Base-by-base conservation (phyloP, 1,140 invertebrate genomes). In the Phortica variegata region DNA sequence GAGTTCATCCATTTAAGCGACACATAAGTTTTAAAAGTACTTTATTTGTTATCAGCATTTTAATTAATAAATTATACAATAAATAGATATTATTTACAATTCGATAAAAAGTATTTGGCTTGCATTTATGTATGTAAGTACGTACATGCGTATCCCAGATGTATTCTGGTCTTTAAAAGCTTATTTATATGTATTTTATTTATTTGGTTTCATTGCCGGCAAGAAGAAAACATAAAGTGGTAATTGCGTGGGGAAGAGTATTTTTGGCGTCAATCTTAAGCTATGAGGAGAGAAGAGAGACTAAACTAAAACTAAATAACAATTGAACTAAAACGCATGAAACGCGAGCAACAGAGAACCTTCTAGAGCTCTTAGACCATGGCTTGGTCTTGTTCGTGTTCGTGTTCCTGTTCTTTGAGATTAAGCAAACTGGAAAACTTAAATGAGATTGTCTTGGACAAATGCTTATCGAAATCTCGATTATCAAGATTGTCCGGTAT, bases 391-490 rank as follows among this genome's bases (percentile, higher is more conserved):
- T 49, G 48, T 10, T 13, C 19, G 13, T 2, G 3, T 0, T 45
- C 10, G 8, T 48, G 34, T 16, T 69, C 60, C 15, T 58, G 49
- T 18, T 76, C 71, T 33, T 74, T 74, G 16, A 76, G 56, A 61
- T 76, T 76, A 3, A 76, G 43, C 39, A 74, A 43, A 44, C 69
- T 76, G 36, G 73, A 76, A 47, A 76, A 76, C 10, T 69, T 57
- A 54, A 76, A 76, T 17, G 73, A 71, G 32, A 76, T 76, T 16
- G 66, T 71, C 43, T 76, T 76, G 26, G 71, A 72, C 3, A 75
- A 18, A 50, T 75, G 70, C 43, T 75, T 75, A 37, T 76, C 73
- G 20, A 73, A 70, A 12, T 75, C 73, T 26, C 65, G 49, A 52
- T 56, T 69, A 23, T 76, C 61, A 41, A 75, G 54, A 57, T 76